Evolutionary conservation across 2,888 invertebrate species (phyloP), one percentile per base, ranked within the genome.

Genomic region (Hyalella azteca): DNA sequence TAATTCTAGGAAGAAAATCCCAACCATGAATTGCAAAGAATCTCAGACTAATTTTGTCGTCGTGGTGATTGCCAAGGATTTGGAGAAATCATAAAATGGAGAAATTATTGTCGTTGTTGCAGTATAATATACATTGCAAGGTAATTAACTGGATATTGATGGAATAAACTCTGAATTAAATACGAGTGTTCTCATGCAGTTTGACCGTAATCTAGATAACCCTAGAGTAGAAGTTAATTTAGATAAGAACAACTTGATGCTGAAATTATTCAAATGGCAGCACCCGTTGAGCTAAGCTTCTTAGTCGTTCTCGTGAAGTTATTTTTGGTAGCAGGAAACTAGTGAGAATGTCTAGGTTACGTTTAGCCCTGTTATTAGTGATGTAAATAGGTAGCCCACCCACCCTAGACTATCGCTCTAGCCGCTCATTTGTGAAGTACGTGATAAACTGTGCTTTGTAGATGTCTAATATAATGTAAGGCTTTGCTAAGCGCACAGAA

Each of bases 361-460:
- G 36, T 39, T 4, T 29, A 5, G 13, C 11, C 22, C 29, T 54
- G 29, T 66, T 66, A 66, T 66, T 19, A 7, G 32, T 29, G 66
- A 66, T 66, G 66, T 66, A 66, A n/a, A 54, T 54, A 54, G 11
- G 13, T 54, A 54, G 54, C 26, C 29, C 22, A 19, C 36, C 66
- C 36, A 66, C 19, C 1, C 32, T 66, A 66, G 66, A 66, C 32
- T 66, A 66, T 36, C 36, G 66, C 66, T 66, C 66, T 66, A 66
- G 66, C 32, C 36, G 66, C 66, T 66, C 66, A 66, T 66, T n/a
- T 66, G 66, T 66, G 66, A 66, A 66, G 66, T 66, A 66, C 66
- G 66, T 66, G 66, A 66, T 66, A 66, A 66, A 66, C 66, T 66
- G 66, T 66, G 66, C 66, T 66, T 66, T 66, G 36, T 66, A 66